phyloP scores from a whole-genome alignment of 2,113 vertebrate species.

The Manacus vitellinus region DNA sequence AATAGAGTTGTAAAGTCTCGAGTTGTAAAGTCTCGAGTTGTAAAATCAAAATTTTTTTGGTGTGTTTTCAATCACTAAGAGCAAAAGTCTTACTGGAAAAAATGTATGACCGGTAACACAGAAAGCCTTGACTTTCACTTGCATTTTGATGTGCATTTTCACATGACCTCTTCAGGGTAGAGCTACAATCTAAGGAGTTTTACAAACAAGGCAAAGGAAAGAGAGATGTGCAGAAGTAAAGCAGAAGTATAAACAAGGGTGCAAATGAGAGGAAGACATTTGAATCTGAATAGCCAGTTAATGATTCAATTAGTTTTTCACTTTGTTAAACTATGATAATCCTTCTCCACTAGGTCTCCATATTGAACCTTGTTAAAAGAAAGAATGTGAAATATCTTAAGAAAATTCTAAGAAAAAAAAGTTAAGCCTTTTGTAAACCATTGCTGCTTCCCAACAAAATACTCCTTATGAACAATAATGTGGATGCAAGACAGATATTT shows the following conservation, averaged over 20 bases:
- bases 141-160: constrained; percentile 68
- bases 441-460: constrained; percentile 37
- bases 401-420: constrained; percentile 38
- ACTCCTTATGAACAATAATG: neutral
- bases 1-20: neutral
- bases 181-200: constrained; percentile 64
- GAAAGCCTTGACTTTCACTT: constrained; percentile 24
- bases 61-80: neutral
- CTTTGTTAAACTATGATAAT: constrained; percentile 80
- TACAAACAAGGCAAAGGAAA: constrained; percentile 72
- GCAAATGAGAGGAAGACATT: constrained; percentile 74
- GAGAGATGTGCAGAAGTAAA: constrained; percentile 50
- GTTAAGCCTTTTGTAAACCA: constrained; percentile 42
- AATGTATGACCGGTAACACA: neutral
- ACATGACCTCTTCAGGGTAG: constrained; percentile 72
- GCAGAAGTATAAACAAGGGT: constrained; percentile 73
- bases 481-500: constrained; percentile 28
- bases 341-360: constrained; percentile 71
- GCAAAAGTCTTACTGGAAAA: neutral
- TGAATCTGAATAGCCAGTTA: constrained; percentile 85
- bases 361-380: constrained; percentile 65
- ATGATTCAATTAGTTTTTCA: constrained; percentile 84
- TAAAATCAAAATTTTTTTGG: neutral
- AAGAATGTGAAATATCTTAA: constrained; percentile 62
- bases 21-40: neutral